Conservation (phyloP, 2,113 vertebrate species). For the Oxyura jamaicensis region DNA sequence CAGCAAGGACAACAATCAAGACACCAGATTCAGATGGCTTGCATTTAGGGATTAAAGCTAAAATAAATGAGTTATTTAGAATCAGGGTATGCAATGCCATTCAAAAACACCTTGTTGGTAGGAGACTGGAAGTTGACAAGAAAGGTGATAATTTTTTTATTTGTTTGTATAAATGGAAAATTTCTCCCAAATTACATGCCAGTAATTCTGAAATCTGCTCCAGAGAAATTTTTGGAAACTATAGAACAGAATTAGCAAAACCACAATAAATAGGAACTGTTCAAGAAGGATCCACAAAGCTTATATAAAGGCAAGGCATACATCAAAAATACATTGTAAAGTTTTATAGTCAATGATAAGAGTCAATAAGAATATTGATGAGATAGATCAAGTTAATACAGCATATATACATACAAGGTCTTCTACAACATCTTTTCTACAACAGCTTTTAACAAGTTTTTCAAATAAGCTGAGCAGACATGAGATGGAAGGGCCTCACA, state of each 20-base stretch:
- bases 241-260: neutral
- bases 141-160: neutral
- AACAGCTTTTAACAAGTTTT: neutral
- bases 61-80: neutral
- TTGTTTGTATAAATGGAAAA: neutral
- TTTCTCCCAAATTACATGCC: neutral
- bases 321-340: neutral
- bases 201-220: neutral
- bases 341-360: neutral
- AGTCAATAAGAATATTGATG: neutral
- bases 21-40: neutral
- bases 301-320: neutral
- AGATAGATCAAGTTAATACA: neutral
- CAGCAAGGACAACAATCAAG: neutral
- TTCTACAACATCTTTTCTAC: neutral
- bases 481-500: neutral
- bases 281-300: neutral
- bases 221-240: neutral
- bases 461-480: neutral
- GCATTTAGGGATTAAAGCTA: neutral
- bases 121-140: neutral
- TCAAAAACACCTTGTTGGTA: neutral
- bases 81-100: neutral
- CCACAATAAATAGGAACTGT: neutral
- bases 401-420: neutral